Evolutionary conservation across 2,888 invertebrate genomes (phyloP).

Genomic region (Kryphioiulus occultus): DNA sequence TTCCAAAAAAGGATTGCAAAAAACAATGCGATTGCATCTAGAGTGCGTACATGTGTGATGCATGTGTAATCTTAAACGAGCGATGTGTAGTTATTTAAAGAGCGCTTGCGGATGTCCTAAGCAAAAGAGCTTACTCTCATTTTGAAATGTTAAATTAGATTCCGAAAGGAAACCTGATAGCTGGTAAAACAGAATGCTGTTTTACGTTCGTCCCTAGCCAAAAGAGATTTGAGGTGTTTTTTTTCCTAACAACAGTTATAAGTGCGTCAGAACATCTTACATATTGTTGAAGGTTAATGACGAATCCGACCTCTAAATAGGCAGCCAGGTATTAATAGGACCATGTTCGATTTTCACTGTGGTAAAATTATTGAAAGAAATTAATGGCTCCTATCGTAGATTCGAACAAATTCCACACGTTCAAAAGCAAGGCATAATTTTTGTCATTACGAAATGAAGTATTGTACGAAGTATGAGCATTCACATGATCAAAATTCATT

Average conservation of each 20-base stretch:
- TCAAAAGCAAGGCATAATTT: too few species aligned
- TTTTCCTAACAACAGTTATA: neutral
- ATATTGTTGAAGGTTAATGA: neutral
- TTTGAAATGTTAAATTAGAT: conserved; percentile 1
- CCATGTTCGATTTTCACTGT: neutral
- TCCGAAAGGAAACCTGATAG: neutral
- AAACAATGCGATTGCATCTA: neutral
- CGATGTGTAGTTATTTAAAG: neutral
- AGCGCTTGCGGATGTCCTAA: neutral
- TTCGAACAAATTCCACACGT: neutral
- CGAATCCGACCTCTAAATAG: neutral
- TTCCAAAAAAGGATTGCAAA: neutral
- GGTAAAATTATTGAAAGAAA: neutral
- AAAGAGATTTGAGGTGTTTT: neutral
- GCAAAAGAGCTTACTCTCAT: neutral
- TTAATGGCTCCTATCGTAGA: neutral
- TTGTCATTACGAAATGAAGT: too few species aligned
- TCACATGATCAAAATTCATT: too few species aligned
- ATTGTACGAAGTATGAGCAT: too few species aligned
- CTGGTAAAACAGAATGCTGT: neutral
- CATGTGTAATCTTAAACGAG: conserved; percentile 19
- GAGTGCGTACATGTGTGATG: neutral
- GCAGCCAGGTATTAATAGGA: neutral
- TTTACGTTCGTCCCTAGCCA: neutral
- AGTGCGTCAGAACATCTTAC: neutral